These are phyloP conservation scores for Styela clava DNA, from an alignment of 23 tunicate genomes.

Conservation along the genomic window DNA sequence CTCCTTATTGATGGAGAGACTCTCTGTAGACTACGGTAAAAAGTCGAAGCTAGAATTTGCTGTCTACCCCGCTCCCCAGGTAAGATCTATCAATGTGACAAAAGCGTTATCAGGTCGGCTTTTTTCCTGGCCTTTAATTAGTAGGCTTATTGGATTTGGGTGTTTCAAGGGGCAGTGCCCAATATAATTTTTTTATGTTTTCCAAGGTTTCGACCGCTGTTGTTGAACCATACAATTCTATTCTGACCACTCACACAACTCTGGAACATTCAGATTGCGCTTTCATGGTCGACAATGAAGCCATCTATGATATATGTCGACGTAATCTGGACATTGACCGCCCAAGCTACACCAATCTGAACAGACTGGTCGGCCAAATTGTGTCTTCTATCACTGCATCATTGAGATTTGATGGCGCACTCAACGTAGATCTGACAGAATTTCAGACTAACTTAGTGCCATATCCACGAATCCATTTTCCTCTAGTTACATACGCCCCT, in stretches of 20 bases:
- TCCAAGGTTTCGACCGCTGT: slow-evolving; percentile 91
- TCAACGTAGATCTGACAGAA: slow-evolving; percentile 87
- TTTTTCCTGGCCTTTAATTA: too few species aligned
- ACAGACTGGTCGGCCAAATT: slow-evolving; percentile 80
- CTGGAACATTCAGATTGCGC: slow-evolving; percentile 90
- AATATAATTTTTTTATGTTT: too few species aligned
- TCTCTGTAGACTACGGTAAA: slow-evolving; percentile 65
- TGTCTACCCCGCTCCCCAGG: slow-evolving; percentile 73
- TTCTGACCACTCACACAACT: slow-evolving; percentile 89
- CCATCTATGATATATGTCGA: slow-evolving; percentile 82
- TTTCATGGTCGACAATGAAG: too few species aligned
- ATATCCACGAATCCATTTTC: too few species aligned
- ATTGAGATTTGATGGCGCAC: slow-evolving; percentile 77
- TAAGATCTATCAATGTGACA: too few species aligned
- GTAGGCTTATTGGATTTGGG: too few species aligned
- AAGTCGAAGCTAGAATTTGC: slow-evolving; percentile 72
- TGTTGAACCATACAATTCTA: slow-evolving; percentile 91
- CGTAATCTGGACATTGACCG: slow-evolving; percentile 69
- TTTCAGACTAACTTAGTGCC: slow-evolving; percentile 96
- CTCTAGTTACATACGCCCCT: slow-evolving; percentile 85
- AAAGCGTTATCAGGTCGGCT: too few species aligned
- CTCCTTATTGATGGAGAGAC: slow-evolving; percentile 62
- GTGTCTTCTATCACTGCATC: slow-evolving; percentile 92
- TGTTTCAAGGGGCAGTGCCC: too few species aligned
- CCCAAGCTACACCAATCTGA: slow-evolving; percentile 86